A percentile compares a stretch with the other conserved stretches of the same genome.
phyloP scores from a whole-genome alignment of 1,140 invertebrate genomes.

The Teleopsis dalmanni region DNA sequence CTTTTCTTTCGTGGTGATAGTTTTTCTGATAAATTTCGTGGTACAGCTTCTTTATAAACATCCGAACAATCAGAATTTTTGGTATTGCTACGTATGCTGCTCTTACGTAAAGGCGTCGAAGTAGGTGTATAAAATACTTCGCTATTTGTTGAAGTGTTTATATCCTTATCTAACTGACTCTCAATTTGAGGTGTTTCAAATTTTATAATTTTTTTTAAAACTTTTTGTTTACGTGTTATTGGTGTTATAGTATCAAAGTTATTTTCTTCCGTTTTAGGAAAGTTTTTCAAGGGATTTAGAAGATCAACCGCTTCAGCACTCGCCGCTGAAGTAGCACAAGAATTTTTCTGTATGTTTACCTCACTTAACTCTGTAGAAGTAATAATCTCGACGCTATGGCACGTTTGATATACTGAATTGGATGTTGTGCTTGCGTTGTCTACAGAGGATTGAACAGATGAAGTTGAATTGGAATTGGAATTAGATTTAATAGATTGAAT shows the following conservation, averaged over 20 bases:
- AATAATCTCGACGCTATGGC: constrained; percentile 36
- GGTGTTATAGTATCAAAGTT: constrained; percentile 28
- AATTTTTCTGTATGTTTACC: constrained; percentile 5
- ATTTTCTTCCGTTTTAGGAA: background rate
- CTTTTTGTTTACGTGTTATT: constrained; percentile 23
- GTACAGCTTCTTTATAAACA: constrained; percentile 14
- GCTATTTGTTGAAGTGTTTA: constrained; percentile 12
- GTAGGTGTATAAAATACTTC: constrained; percentile 35
- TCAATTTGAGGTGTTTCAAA: constrained; percentile 31
- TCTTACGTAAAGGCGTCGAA: constrained; percentile 11
- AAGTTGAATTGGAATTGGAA: background rate
- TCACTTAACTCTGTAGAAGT: constrained; percentile 18
- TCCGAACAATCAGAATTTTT: background rate
- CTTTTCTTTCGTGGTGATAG: constrained; percentile 20
- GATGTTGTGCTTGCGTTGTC: background rate
- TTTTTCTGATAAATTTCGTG: constrained; percentile 21
- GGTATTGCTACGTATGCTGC: background rate
- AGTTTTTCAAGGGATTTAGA: background rate
- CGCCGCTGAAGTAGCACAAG: background rate
- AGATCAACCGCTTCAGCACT: background rate
- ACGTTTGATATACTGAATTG: constrained; percentile 35
- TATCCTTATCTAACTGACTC: background rate
- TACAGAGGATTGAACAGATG: background rate
- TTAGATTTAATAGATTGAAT: background rate
- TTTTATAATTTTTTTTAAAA: constrained; percentile 30